Evolutionary conservation across 2,888 invertebrate genomes (phyloP).

Genomic region (Artemia sp.): DNA sequence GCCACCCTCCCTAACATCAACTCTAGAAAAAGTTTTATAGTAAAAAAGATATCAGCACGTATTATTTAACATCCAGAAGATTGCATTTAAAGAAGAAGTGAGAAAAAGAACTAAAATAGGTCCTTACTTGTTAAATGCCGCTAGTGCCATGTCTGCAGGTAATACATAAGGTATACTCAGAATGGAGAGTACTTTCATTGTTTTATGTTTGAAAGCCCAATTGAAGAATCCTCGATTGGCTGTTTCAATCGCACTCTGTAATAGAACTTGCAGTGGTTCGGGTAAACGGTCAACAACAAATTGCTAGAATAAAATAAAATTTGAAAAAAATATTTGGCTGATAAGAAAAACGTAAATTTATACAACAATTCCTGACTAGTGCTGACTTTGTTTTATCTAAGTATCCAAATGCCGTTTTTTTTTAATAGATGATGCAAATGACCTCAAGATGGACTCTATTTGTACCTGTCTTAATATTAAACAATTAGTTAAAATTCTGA

Average conservation of each 20-base stretch:
- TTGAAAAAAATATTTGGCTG: not conserved
- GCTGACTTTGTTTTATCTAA: too few relatives aligned
- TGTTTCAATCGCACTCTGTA: constrained; percentile 81
- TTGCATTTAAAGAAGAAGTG: too few relatives aligned
- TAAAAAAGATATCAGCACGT: too few relatives aligned
- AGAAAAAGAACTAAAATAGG: not conserved
- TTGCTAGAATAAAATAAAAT: constrained; percentile 41
- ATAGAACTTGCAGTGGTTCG: constrained; percentile 69
- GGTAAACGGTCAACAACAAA: constrained; percentile 73
- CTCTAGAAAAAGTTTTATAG: too few relatives aligned
- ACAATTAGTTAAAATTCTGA: too few relatives aligned
- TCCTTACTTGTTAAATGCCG: constrained; percentile 70
- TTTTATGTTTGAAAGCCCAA: constrained; percentile 70
- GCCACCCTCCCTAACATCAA: too few relatives aligned
- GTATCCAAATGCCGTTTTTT: too few relatives aligned
- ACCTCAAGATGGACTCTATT: too few relatives aligned
- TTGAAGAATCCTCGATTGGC: constrained; percentile 77
- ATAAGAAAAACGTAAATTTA: not conserved
- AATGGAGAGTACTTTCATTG: constrained; percentile 59
- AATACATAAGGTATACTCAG: constrained; percentile 68
- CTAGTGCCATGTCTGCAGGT: constrained; percentile 71
- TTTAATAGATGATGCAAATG: too few relatives aligned
- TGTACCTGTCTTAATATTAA: too few relatives aligned
- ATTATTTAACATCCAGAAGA: too few relatives aligned
- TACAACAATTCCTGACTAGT: too few relatives aligned